Conservation (phyloP, 1,140 invertebrate species). For the Pantala flavescens region DNA sequence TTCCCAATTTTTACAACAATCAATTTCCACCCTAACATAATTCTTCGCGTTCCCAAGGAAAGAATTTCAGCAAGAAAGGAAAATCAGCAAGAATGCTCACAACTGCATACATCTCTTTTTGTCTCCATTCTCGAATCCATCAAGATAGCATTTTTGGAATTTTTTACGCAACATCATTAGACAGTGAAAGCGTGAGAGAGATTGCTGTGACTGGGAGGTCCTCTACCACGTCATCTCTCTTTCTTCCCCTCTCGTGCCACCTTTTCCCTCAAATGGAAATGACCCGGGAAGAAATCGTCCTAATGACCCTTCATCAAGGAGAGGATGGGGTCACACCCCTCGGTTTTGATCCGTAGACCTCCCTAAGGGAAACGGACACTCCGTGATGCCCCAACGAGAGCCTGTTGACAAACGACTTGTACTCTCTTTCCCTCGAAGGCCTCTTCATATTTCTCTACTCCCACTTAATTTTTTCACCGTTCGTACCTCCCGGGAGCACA, state of each 20-base stretch:
- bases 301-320: constrained; percentile 1
- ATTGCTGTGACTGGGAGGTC: neutral
- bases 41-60: no score
- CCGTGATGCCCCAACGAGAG: neutral
- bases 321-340: neutral
- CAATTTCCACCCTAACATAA: no score
- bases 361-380: neutral
- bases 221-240: neutral
- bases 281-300: neutral
- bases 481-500: no score
- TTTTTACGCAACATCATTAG: constrained; percentile 6
- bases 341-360: neutral
- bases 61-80: no score
- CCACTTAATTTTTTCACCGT: neutral
- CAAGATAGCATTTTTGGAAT: neutral
- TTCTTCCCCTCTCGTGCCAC: neutral
- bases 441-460: neutral
- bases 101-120: no score
- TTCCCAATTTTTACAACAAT: no score
- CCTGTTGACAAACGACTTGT: neutral
- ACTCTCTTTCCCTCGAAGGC: neutral
- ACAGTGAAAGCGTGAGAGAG: neutral
- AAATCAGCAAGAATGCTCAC: no score
- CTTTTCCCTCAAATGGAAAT: neutral
- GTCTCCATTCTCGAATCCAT: no score